Percentiles rank a stretch among this genome's conserved stretches.
Conservation (phyloP, 1,140 invertebrate genomes). For the Euura lappo region DNA sequence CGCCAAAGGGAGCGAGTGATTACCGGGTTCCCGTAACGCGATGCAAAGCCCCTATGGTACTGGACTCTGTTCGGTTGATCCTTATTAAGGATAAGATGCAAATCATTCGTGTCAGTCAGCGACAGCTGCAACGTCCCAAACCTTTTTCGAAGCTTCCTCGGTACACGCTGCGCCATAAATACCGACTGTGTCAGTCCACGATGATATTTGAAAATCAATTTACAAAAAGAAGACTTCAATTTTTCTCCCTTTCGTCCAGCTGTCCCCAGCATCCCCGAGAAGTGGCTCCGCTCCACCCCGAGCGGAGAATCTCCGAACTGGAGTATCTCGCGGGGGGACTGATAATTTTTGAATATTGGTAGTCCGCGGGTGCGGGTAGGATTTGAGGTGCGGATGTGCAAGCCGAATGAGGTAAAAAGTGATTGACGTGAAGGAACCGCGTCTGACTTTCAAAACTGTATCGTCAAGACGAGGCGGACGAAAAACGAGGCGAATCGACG, state of each 20-base stretch:
- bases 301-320: slow-evolving; percentile 15
- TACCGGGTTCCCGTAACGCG: background rate
- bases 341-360: slow-evolving; percentile 49
- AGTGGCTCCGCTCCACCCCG: slow-evolving; percentile 4
- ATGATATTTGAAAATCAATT: too few relatives aligned
- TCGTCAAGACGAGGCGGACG: background rate
- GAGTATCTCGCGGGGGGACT: slow-evolving; percentile 42
- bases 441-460: background rate
- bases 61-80: background rate
- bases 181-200: too few relatives aligned
- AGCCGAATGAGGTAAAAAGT: background rate
- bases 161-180: too few relatives aligned
- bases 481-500: slow-evolving; percentile 3
- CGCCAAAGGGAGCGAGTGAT: background rate
- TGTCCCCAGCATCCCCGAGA: background rate
- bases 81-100: slow-evolving; percentile 7
- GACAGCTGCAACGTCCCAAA: too few relatives aligned
- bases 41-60: background rate
- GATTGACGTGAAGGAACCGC: background rate
- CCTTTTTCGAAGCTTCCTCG: too few relatives aligned
- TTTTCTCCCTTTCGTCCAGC: too few relatives aligned
- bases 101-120: background rate
- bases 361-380: slow-evolving; percentile 36
- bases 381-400: background rate
- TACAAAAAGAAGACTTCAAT: too few relatives aligned